These are phyloP conservation scores for Drosophila triauraria DNA, from an alignment of 1,140 invertebrate genomes.

Conservation along the genomic window DNA sequence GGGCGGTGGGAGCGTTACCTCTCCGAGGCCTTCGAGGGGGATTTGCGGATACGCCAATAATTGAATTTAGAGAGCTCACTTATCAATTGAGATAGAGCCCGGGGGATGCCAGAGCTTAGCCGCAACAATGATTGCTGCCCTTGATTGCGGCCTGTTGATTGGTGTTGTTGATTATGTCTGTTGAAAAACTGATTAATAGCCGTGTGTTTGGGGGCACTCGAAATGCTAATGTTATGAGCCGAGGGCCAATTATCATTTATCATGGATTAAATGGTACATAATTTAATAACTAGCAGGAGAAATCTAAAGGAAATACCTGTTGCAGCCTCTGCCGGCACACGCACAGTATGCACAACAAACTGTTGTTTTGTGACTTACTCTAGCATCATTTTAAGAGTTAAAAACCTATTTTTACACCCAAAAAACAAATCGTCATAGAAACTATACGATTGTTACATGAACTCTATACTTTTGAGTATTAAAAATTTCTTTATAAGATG, in stretches of 20 bases:
- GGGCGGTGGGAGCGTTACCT: not conserved
- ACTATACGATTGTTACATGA: no score
- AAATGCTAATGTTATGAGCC: not conserved
- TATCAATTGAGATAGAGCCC: conserved; percentile 30
- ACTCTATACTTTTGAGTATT: no score
- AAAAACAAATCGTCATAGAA: no score
- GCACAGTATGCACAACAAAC: no score
- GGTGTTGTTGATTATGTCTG: not conserved
- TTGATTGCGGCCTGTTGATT: conserved; percentile 14
- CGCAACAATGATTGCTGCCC: conserved; percentile 26
- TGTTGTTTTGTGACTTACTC: no score
- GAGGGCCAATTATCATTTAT: not conserved
- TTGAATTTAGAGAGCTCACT: conserved; percentile 49
- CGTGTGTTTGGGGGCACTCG: not conserved
- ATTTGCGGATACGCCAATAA: conserved; percentile 29
- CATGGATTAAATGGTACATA: no score
- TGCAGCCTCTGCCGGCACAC: no score
- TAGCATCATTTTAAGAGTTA: no score
- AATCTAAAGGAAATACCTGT: not conserved
- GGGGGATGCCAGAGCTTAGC: conserved; percentile 27
- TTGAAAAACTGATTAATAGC: conserved; percentile 17
- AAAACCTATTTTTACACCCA: no score
- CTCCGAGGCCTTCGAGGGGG: not conserved
- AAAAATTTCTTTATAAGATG: no score
- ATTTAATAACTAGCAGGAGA: no score